Evolutionary conservation across 2,113 vertebrate species (phyloP), one percentile per base, ranked within the genome.

Genomic region (Xiphophorus hellerii): DNA sequence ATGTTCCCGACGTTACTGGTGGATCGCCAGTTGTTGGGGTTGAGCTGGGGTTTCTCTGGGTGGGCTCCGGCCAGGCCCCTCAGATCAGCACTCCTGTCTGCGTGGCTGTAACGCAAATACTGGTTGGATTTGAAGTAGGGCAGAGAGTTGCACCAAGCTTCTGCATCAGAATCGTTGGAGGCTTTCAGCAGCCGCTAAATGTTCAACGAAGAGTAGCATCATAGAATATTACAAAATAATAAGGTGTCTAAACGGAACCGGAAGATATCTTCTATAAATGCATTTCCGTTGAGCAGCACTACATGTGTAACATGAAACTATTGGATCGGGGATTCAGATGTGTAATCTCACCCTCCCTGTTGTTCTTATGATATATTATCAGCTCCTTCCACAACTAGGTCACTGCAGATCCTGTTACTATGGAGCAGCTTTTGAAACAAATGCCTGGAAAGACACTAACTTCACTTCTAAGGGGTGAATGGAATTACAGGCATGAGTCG

Each of bases 391-490:
- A 80, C 77, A 90, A 80, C 72, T 85, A 80, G 88, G 87, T 90
- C 90, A 89, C 67, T 42, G 87, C 73, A 80, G 86, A 90, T 91
- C 80, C 69, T 12, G 70, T 90, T 89, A 81, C 82, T 78, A 62
- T 77, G 60, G 17, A 42, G 29, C 30, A 66, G 63, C 61, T 84
- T 81, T 82, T 88, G 76, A 82, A 76, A 78, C 58, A 73, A 60
- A 44, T 63, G 78, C 39, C 70, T 82, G 22, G 70, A 68, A 54
- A 76, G 71, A 54, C 71, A 37, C 54, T 69, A 31, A 67, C 72
- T 66, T 42, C 27, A 25, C 61, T 72, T 62, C 62, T 48, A 5
- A 48, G 44, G 44, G 69, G 58, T 63, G 30, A 35, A 39, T 62
- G 44, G 5, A 75, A 35, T 20, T 44, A 11, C 35, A 62, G 51